These are phyloP conservation scores for Gadopsis bispinosus DNA, from an alignment of 2,797 vertebrate species.

Conservation along the genomic window DNA sequence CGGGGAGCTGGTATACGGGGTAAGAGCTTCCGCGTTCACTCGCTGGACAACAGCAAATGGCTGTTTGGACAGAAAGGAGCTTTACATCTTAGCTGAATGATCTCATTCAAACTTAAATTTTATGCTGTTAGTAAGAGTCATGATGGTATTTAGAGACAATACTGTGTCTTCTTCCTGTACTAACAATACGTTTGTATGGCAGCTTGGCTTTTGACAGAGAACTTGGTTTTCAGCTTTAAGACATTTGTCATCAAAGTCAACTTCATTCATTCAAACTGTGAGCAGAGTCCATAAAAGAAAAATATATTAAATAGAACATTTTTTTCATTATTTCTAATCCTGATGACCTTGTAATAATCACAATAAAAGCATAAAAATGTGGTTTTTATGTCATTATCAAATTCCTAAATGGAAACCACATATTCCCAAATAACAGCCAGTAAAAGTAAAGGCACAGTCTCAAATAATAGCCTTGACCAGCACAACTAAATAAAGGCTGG, in stretches of 20 bases:
- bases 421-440: background rate
- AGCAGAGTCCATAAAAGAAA: background rate
- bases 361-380: background rate
- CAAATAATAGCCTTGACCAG: background rate
- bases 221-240: background rate
- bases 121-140: conserved; percentile 38
- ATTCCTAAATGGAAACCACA: background rate
- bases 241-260: conserved; percentile 20
- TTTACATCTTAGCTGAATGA: conserved; percentile 25
- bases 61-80: background rate
- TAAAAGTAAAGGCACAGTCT: background rate
- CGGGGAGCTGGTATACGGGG: conserved; percentile 95
- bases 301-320: background rate
- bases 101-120: conserved; percentile 36
- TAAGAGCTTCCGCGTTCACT: conserved; percentile 33
- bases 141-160: conserved; percentile 35
- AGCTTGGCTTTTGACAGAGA: conserved; percentile 3
- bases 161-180: background rate
- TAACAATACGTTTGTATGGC: conserved; percentile 9
- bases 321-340: background rate
- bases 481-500: background rate
- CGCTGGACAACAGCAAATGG: background rate
- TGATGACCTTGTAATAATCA: conserved; percentile 6
- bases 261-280: conserved; percentile 8
- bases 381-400: background rate